phyloP scores from a whole-genome alignment of 35 echinoderm and acorn worm genomes.

The Apostichopus californicus region DNA sequence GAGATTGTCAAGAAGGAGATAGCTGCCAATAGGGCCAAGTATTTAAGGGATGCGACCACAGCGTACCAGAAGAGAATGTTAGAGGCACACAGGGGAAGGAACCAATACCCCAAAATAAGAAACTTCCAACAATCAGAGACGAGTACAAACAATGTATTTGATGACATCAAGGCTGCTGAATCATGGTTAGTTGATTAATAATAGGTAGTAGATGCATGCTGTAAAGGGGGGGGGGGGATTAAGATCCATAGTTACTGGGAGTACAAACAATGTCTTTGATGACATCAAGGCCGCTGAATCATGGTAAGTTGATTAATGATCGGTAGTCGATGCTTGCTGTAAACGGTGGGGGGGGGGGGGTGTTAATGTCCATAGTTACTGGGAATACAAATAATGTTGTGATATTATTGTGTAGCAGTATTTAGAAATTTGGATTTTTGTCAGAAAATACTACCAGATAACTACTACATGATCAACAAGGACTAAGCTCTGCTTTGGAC shows the following conservation, averaged over 20 bases:
- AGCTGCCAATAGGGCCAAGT: slow-evolving; percentile 85
- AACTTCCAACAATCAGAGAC: slow-evolving; percentile 81
- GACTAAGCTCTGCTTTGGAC: too few relatives aligned
- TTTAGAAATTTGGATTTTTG: too few relatives aligned
- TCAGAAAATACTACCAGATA: too few relatives aligned
- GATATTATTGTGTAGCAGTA: too few relatives aligned
- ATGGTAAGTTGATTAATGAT: slow-evolving; percentile 67
- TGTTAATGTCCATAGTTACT: background rate
- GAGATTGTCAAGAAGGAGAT: slow-evolving; percentile 96
- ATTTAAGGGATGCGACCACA: slow-evolving; percentile 74
- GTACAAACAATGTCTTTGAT: slow-evolving; percentile 88
- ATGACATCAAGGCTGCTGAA: slow-evolving; percentile 93
- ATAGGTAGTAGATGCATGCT: background rate
- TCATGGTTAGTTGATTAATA: slow-evolving; percentile 72
- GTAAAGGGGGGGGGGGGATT: background rate
- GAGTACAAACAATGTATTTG: slow-evolving; percentile 94
- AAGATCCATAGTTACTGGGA: background rate
- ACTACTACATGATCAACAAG: too few relatives aligned
- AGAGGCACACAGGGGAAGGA: slow-evolving; percentile 82
- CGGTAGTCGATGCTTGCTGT: background rate
- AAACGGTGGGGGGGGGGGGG: background rate
- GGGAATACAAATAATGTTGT: background rate
- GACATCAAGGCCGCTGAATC: slow-evolving; percentile 95
- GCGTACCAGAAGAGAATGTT: slow-evolving; percentile 91
- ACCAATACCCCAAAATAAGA: slow-evolving; percentile 82